Percentiles rank a stretch among this genome's conserved stretches.
phyloP scores from a whole-genome alignment of 2,113 vertebrate genomes.

The Melanerpes aurifrons region DNA sequence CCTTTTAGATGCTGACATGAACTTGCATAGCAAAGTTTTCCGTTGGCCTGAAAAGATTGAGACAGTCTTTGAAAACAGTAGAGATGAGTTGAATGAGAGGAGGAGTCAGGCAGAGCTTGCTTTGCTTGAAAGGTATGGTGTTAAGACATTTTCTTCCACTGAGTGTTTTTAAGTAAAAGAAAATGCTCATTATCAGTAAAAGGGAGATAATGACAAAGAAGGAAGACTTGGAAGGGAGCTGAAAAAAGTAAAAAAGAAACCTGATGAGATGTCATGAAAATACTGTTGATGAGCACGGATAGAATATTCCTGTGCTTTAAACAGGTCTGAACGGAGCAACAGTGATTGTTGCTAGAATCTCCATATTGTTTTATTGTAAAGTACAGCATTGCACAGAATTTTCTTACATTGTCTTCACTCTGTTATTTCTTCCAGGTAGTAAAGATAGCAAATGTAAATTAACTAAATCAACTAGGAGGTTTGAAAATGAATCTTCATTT shows the following conservation, averaged over 20 bases:
- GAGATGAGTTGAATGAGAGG: constrained; percentile 49
- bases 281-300: neutral
- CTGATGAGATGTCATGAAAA: neutral
- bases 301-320: neutral
- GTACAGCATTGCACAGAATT: neutral
- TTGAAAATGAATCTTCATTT: neutral
- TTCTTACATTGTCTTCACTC: neutral
- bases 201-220: neutral
- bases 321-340: neutral
- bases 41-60: constrained; percentile 85
- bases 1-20: constrained; percentile 83
- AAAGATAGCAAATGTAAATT: neutral
- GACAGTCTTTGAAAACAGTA: constrained; percentile 77
- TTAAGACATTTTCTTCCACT: neutral
- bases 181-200: neutral
- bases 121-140: constrained; percentile 80
- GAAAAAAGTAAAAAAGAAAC: neutral
- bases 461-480: neutral
- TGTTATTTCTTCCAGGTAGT: neutral
- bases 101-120: constrained; percentile 73
- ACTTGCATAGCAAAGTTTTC: constrained; percentile 84
- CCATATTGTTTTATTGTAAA: neutral
- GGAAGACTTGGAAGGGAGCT: neutral
- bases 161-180: neutral
- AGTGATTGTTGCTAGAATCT: neutral